Percentiles rank a stretch among this genome's conserved stretches.
Evolutionary conservation across 2,113 vertebrate species (phyloP).

Genomic region (Labeo rohita): DNA sequence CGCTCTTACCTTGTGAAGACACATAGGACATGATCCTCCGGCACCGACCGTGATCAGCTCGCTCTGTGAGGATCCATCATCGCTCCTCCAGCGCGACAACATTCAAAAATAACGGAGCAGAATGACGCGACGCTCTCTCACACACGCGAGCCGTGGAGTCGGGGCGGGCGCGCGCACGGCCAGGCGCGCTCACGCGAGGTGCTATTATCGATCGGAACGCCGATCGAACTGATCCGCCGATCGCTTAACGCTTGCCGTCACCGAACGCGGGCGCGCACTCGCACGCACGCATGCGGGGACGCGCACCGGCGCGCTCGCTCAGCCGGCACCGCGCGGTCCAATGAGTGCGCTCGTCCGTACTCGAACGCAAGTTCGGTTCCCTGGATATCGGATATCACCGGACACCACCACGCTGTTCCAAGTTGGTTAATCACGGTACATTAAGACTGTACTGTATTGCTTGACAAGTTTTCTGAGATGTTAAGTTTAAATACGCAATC

Average conservation of each 20-base stretch:
- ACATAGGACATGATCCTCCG: conserved; percentile 63
- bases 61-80: conserved; percentile 35
- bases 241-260: neutral
- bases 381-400: too few relatives aligned
- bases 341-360: neutral
- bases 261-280: conserved; percentile 5
- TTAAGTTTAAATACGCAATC: too few relatives aligned
- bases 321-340: neutral
- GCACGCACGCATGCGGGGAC: neutral
- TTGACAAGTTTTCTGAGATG: too few relatives aligned
- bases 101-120: neutral
- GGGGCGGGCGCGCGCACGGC: conserved; percentile 19
- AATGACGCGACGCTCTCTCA: conserved; percentile 5
- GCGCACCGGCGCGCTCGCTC: neutral
- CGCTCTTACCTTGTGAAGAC: conserved; percentile 54
- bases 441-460: too few relatives aligned
- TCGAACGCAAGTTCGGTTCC: too few relatives aligned
- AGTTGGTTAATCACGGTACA: too few relatives aligned
- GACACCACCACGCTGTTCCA: too few relatives aligned
- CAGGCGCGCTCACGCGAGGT: neutral
- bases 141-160: neutral
- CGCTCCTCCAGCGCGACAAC: conserved; percentile 32
- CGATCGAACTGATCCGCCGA: conserved; percentile 15
- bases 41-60: conserved; percentile 48
- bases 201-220: neutral